phyloP scores from a whole-genome alignment of 2,888 invertebrate genomes.

The Melinopterus prodromus region DNA sequence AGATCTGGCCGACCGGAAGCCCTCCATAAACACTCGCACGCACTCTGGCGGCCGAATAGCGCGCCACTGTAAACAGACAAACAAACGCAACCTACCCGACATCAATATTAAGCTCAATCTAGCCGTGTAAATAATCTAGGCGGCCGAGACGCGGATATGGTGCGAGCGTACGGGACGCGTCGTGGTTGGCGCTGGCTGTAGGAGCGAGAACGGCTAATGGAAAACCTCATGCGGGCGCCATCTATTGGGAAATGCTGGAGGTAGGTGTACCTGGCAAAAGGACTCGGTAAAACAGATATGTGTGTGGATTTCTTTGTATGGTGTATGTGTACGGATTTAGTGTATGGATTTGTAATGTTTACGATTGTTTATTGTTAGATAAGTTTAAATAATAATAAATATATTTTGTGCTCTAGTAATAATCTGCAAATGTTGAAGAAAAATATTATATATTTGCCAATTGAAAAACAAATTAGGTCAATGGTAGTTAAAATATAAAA shows the following conservation, averaged over 20 bases:
- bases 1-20: background rate
- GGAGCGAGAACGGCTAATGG: background rate
- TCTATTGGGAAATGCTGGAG: background rate
- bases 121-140: background rate
- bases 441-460: too few species aligned
- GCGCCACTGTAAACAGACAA: background rate
- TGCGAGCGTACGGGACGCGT: too few species aligned
- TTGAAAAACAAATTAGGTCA: too few species aligned
- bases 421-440: too few species aligned
- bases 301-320: too few species aligned
- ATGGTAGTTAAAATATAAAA: too few species aligned
- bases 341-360: too few species aligned
- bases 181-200: too few species aligned
- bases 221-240: background rate
- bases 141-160: background rate
- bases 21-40: slow-evolving; percentile 4
- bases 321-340: too few species aligned
- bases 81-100: background rate
- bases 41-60: background rate
- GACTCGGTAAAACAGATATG: background rate
- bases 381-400: too few species aligned
- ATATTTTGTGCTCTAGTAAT: too few species aligned
- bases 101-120: background rate
- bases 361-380: too few species aligned
- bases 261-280: background rate